phyloP scores from a whole-genome alignment of 2,888 invertebrate genomes.

The Melieria picta region DNA sequence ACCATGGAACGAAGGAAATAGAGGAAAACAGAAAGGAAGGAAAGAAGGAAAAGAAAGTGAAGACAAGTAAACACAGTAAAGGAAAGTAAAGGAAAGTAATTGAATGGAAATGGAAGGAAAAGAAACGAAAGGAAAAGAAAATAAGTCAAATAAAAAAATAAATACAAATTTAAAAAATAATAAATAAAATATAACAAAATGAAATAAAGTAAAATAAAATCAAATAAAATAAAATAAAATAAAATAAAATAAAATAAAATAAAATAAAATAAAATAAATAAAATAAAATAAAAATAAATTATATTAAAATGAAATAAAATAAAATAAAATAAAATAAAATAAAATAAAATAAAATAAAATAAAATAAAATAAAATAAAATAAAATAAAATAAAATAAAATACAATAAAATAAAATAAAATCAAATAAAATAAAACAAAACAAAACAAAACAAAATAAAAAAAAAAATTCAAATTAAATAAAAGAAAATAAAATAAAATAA shows the following conservation, averaged over 20 bases:
- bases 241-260: slow-evolving; percentile 6
- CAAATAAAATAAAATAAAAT: background rate
- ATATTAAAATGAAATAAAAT: background rate
- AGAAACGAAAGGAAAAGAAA: background rate
- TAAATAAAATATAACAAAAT: slow-evolving; percentile 3
- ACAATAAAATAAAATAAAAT: slow-evolving; percentile 6
- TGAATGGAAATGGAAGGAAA: background rate
- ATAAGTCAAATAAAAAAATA: background rate
- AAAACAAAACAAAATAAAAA: slow-evolving; percentile 4
- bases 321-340: background rate
- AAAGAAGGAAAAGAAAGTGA: no score
- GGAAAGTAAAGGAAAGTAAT: slow-evolving; percentile 1
- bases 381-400: slow-evolving; percentile 3
- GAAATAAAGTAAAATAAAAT: slow-evolving; percentile 7
- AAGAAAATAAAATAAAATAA: background rate
- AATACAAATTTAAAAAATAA: background rate
- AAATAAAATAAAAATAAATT: background rate
- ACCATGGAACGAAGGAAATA: no score
- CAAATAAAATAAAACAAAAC: background rate
- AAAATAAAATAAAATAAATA: background rate
- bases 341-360: background rate
- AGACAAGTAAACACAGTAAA: background rate
- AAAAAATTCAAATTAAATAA: background rate
- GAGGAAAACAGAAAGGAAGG: no score
- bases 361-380: slow-evolving; percentile 8